A percentile compares a stretch with the other conserved stretches of the same genome.
Evolutionary conservation across 2,888 invertebrate genomes (phyloP).

Genomic region (Monopis laevigella): DNA sequence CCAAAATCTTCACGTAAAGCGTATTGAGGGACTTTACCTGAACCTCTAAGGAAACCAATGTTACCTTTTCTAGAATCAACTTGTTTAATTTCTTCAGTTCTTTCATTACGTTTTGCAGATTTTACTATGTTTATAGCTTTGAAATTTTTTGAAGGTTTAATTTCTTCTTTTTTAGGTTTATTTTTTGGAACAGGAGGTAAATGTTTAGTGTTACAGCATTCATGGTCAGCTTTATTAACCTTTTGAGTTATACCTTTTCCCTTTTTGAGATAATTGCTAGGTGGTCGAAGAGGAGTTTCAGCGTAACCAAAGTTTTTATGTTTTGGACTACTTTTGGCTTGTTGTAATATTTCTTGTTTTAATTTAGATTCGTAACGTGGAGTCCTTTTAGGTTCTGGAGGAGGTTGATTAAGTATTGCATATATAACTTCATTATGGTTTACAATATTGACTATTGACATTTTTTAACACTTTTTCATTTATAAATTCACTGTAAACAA

Average conservation of each 20-base stretch:
- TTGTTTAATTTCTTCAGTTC: constrained; percentile 61
- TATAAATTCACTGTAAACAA: no score
- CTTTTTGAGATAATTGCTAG: constrained; percentile 71
- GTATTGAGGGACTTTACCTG: constrained; percentile 74
- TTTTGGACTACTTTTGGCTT: constrained; percentile 45
- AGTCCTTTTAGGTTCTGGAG: constrained; percentile 54
- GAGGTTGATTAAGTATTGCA: constrained; percentile 60
- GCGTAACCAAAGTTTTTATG: constrained; percentile 75
- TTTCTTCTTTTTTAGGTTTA: constrained; percentile 34
- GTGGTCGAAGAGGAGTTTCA: constrained; percentile 66
- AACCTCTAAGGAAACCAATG: constrained; percentile 66
- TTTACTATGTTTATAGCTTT: constrained; percentile 69
- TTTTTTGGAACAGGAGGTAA: constrained; percentile 58
- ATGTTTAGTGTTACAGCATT: constrained; percentile 37
- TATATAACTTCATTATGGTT: constrained; percentile 75
- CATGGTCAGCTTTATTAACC: constrained; percentile 41
- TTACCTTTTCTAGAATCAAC: constrained; percentile 74
- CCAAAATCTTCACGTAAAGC: constrained; percentile 74
- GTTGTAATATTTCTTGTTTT: constrained; percentile 50
- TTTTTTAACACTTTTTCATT: no score
- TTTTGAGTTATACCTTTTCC: constrained; percentile 60
- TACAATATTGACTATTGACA: constrained; percentile 74
- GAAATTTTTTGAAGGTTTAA: constrained; percentile 59
- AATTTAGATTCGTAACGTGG: constrained; percentile 63
- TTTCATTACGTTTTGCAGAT: constrained; percentile 61